Conservation (phyloP, 2,797 vertebrate genomes). For the Tenualosa thibaudeaui region DNA sequence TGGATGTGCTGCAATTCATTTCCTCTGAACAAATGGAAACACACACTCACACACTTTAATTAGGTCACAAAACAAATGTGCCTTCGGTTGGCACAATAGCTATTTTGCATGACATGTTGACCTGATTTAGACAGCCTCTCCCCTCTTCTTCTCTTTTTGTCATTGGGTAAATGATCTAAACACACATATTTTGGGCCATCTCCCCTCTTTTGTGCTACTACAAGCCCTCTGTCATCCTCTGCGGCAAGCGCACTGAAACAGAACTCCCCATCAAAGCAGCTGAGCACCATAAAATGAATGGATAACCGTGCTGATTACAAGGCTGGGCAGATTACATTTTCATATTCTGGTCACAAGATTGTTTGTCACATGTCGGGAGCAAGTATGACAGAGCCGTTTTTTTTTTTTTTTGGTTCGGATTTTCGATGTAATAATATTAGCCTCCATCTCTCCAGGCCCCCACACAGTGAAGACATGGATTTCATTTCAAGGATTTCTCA, state of each 20-base stretch:
- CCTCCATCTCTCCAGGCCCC: neutral
- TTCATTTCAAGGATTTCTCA: slow-evolving; percentile 4
- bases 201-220: neutral
- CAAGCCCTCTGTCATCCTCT: neutral
- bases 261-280: neutral
- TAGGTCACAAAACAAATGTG: neutral
- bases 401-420: neutral
- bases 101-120: neutral
- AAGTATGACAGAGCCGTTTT: slow-evolving; percentile 24
- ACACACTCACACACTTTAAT: neutral
- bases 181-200: neutral
- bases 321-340: neutral
- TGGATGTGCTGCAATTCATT: neutral
- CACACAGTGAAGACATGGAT: neutral
- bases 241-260: neutral
- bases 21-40: neutral
- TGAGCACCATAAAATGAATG: neutral
- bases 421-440: neutral
- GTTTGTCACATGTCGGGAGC: slow-evolving; percentile 24
- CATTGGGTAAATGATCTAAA: neutral
- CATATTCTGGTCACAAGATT: slow-evolving; percentile 30
- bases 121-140: neutral
- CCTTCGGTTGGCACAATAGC: neutral
- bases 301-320: neutral
- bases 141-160: neutral